Percentiles rank a stretch among this genome's conserved stretches.
Evolutionary conservation across 2,113 vertebrate genomes (phyloP).

Genomic region (Delphinapterus leucas): DNA sequence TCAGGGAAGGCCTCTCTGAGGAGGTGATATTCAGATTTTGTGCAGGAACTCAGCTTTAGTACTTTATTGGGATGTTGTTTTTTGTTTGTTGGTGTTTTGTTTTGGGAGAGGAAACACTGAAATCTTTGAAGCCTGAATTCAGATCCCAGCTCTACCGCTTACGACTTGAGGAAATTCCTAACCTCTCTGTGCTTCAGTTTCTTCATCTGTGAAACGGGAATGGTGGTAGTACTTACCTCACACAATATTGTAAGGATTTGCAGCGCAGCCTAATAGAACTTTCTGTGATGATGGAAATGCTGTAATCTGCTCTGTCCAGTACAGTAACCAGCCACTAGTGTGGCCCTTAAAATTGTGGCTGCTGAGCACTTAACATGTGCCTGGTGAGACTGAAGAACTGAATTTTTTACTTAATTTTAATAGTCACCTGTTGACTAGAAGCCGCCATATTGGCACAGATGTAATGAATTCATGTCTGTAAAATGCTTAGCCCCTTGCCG

Average conservation of each 20-base stretch:
- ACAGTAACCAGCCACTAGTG: neutral
- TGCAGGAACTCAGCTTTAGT: neutral
- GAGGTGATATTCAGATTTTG: neutral
- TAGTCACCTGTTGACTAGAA: neutral
- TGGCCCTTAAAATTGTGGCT: neutral
- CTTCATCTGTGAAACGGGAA: neutral
- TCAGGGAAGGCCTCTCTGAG: neutral
- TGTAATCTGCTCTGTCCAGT: neutral
- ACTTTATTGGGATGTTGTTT: neutral
- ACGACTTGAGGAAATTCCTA: neutral
- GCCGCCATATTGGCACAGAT: neutral
- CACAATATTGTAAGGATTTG: neutral
- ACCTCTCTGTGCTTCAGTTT: neutral
- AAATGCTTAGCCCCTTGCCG: neutral
- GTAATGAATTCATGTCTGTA: neutral
- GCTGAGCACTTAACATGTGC: neutral
- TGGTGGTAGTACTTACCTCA: neutral
- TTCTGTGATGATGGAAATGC: neutral
- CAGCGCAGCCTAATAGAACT: neutral
- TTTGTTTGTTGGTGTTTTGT: neutral
- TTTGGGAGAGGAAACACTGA: neutral
- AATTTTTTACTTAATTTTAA: constrained; percentile 3
- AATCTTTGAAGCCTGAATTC: constrained; percentile 33
- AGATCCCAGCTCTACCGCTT: neutral
- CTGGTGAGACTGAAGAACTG: neutral